A percentile compares a stretch with the other conserved stretches of the same genome.
These are phyloP conservation scores for Oscheius sp. DNA, from an alignment of 1,140 invertebrate species.

Conservation along the genomic window DNA sequence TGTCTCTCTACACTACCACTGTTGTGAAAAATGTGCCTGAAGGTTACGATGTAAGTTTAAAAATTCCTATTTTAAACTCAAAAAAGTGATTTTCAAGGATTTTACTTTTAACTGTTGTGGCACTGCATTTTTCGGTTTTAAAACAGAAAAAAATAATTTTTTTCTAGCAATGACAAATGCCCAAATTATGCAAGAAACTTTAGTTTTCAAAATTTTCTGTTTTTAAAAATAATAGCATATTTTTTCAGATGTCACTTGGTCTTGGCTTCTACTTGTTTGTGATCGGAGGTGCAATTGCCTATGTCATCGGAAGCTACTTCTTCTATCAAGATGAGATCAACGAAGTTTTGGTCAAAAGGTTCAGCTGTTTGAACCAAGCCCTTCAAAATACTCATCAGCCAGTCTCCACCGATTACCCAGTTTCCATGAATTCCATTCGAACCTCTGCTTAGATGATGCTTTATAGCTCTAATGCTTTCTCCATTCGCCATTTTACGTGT, in stretches of 20 bases:
- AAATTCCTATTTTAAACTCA: neutral
- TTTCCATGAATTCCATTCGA: neutral
- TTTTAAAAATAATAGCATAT: neutral
- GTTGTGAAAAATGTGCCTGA: neutral
- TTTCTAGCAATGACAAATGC: too few species aligned
- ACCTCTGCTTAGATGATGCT: too few species aligned
- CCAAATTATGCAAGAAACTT: too few species aligned
- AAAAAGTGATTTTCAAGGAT: too few species aligned
- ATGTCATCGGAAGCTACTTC: neutral
- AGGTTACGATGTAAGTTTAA: neutral
- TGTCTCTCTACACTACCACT: neutral
- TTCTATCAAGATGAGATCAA: conserved; percentile 1
- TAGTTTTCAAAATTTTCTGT: too few species aligned
- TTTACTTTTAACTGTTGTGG: too few species aligned
- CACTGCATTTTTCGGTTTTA: too few species aligned
- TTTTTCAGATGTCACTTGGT: neutral
- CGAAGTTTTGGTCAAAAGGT: neutral
- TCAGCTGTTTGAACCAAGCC: neutral
- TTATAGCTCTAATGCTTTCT: too few species aligned
- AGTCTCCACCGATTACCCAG: neutral
- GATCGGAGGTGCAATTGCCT: neutral
- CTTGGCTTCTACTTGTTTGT: neutral
- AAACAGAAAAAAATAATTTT: too few species aligned
- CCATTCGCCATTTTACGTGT: too few species aligned
- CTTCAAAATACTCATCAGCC: neutral